Evolutionary conservation across 2,888 invertebrate species (phyloP).

Genomic region (Lordiphosa fenestrarum): DNA sequence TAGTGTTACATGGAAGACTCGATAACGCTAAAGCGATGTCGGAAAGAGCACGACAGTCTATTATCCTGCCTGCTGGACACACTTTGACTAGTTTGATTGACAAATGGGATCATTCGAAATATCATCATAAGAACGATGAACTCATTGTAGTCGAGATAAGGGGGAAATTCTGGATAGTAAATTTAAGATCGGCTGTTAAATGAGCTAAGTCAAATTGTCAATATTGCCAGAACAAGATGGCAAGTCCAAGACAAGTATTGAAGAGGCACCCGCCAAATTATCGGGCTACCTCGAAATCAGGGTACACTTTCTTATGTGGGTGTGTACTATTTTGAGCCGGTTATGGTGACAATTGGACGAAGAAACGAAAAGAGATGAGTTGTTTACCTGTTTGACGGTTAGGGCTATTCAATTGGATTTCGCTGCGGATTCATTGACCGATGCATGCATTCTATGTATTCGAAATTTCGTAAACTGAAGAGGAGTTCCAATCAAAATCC

Average conservation of each 20-base stretch:
- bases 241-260: not conserved
- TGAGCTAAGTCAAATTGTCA: not conserved
- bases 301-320: not conserved
- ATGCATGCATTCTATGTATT: conserved; percentile 1
- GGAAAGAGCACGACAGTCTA: too few species aligned
- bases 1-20: too few species aligned
- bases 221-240: not conserved
- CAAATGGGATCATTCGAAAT: not conserved
- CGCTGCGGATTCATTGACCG: too few species aligned
- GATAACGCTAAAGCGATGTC: too few species aligned
- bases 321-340: too few species aligned
- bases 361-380: too few species aligned
- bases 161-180: not conserved
- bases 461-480: conserved; percentile 27
- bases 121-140: not conserved
- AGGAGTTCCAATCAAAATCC: conserved; percentile 5
- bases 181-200: not conserved
- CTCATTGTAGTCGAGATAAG: not conserved
- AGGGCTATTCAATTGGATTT: too few species aligned
- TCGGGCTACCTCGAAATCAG: not conserved
- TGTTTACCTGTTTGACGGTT: too few species aligned
- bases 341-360: too few species aligned
- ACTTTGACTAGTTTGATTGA: not conserved
- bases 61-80: too few species aligned
- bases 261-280: not conserved